Evolutionary conservation across 30 jellyfish, hydroid and myxozoan genomes (phyloP), one percentile per base, ranked within the genome.

Genomic region (Aurelia coerulea): DNA sequence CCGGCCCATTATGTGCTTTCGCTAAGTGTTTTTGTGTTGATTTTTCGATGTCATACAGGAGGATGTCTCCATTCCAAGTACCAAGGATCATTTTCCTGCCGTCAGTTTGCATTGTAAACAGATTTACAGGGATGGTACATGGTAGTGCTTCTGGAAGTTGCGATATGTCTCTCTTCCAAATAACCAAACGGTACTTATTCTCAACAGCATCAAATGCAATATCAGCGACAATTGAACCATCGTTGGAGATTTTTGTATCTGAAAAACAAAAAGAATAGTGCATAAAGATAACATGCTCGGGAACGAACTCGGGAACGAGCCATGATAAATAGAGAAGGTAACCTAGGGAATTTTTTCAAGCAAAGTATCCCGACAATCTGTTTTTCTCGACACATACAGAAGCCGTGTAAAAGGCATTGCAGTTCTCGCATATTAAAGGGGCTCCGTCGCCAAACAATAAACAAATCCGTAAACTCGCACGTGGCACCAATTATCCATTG

Each of bases 1-100:
- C 64, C 6, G 95, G 73, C 4, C 95, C 85, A 12, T 16, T 53
- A 41, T 86, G 95, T 10, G 90, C 84, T 35, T 54, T 86, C 32
- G 88, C 31, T 65, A 73, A 12, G 16, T 56, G 78, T 52, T 46
- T 73, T 4, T 46, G 29, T 5, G 23, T 58, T 8, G 68, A 29
- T 17, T 73, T 76, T 5, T 23, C 82, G 41, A 46, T 62, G 63
- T 84, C 83, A 52, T 73, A 84, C 9, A 76, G 32, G 67, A 84
- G 66, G 32, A 84, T 7, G 17, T 74, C 87, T 1, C 93, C 93
- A 35, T 32, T 52, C 93, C 93, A 84, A 46, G 88, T 73, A 0
- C 88, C 93, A 5, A 74, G 50, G 12, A 84, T 52, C 76, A 84
- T 33, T 63, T 68, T 33, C 32, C 50, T 74, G 70, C 78, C 41